Evolutionary conservation across 2,113 vertebrate genomes (phyloP), one percentile per base, ranked within the genome.

Genomic region (Gasterosteus nipponicus): DNA sequence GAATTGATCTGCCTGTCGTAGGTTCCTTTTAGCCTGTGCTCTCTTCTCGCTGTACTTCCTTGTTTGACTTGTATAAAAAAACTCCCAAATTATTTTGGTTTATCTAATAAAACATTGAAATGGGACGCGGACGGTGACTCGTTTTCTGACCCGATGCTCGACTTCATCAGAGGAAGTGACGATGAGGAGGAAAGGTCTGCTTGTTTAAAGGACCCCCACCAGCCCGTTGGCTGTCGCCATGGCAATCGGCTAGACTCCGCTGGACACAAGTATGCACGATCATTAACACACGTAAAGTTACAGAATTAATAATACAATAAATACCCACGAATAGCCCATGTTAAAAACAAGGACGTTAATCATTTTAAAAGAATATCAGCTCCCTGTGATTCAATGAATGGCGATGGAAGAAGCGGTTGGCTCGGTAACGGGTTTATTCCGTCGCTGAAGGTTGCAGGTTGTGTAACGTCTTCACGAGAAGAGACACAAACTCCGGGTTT

Each of bases 81-180:
- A 53, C 22, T 26, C 19, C n/a, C 11, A 78, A 79, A 72, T 38
- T 38, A 56, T 77, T 78, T 87, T 81, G 73, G 78, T 92, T 89
- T 88, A 57, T 90, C 66, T 75, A 92, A 91, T 87, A 92, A 90
- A 92, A 88, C 26, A 46, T 64, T 77, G 1, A 59, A 72, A 83
- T 51, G 47, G 61, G 26, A 71, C 4, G 2, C 4, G 9, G 46
- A 44, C 6, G 58, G 41, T 54, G 67, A 9, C 8, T 71, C 29
- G n/a, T 58, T 69, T 26, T 58, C 15, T 67, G 35, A 31, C 3
- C 0, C 35, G 14, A 5, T 1, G 0, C 46, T 51, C 39, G 11
- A 15, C 51, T 54, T 10, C 51, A 26, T 10, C 47, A 4, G 1
- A 5, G 19, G 51, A 54, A 1, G 22, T 35, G 33, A 18, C 5